Conservation (phyloP, 2,113 vertebrate species). For the Meleagris gallopavo region DNA sequence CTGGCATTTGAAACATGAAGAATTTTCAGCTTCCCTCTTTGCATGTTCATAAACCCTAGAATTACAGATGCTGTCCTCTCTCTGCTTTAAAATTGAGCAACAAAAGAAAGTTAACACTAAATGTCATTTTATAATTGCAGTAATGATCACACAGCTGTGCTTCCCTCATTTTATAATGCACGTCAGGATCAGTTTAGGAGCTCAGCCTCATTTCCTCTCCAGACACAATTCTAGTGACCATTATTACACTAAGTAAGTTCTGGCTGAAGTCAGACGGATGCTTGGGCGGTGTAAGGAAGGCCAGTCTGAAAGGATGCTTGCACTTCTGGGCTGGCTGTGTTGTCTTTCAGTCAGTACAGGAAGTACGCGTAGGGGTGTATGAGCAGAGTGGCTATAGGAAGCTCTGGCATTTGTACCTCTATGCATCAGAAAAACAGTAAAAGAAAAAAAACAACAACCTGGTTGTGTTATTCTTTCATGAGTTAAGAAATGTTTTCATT, state of each 20-base stretch:
- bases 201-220: constrained; percentile 73
- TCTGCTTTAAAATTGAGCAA: constrained; percentile 40
- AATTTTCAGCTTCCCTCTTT: background rate
- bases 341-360: background rate
- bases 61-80: background rate
- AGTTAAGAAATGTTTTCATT: constrained; percentile 71
- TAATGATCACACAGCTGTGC: constrained; percentile 78
- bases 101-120: constrained; percentile 74
- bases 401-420: background rate
- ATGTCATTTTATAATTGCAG: constrained; percentile 77
- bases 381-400: background rate
- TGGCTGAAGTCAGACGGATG: background rate
- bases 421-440: background rate
- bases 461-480: constrained; percentile 40
- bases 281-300: background rate
- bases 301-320: background rate
- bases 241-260: constrained; percentile 44
- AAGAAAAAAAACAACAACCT: background rate
- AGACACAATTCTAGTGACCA: constrained; percentile 56
- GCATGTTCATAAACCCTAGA: background rate
- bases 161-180: constrained; percentile 61
- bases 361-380: fast-evolving
- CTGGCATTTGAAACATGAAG: background rate
- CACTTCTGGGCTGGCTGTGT: background rate
- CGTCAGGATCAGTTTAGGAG: constrained; percentile 71